A percentile compares a stretch with the other conserved stretches of the same genome.
These are phyloP conservation scores for Scaptomyza flava DNA, from an alignment of 2,888 invertebrate genomes.

Conservation along the genomic window DNA sequence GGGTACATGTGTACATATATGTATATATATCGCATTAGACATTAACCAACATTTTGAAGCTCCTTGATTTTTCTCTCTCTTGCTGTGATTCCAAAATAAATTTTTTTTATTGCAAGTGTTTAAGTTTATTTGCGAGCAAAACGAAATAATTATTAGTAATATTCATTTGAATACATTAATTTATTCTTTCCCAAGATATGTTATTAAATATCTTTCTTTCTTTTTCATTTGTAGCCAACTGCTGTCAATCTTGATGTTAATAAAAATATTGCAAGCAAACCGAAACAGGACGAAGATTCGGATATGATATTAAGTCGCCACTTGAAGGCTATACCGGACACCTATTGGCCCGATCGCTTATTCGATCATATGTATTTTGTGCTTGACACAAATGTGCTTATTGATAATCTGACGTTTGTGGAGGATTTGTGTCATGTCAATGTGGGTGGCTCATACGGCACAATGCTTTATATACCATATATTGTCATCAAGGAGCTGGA, in stretches of 20 bases:
- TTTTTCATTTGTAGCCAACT: constrained; percentile 1
- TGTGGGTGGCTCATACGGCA: constrained; percentile 72
- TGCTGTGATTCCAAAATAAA: neutral
- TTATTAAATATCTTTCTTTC: neutral
- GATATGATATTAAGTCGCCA: neutral
- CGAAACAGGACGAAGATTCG: neutral
- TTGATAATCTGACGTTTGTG: constrained; percentile 83
- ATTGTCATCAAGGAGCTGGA: constrained; percentile 86
- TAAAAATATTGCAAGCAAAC: neutral
- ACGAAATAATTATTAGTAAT: neutral
- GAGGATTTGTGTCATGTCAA: constrained; percentile 78
- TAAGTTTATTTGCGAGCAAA: neutral
- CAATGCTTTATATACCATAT: constrained; percentile 85
- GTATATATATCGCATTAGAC: too few species aligned
- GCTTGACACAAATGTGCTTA: constrained; percentile 85
- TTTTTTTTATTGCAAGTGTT: neutral
- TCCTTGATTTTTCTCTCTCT: neutral
- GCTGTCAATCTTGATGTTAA: neutral
- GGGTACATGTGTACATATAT: too few species aligned
- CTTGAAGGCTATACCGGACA: constrained; percentile 6
- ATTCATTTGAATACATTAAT: neutral
- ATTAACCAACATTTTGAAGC: neutral
- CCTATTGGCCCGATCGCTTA: constrained; percentile 60
- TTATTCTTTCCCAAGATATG: neutral
- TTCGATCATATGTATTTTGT: constrained; percentile 82